Percentiles rank a stretch among this genome's conserved stretches.
Evolutionary conservation across 1,140 invertebrate species (phyloP).

Genomic region (Adelges cooleyi): DNA sequence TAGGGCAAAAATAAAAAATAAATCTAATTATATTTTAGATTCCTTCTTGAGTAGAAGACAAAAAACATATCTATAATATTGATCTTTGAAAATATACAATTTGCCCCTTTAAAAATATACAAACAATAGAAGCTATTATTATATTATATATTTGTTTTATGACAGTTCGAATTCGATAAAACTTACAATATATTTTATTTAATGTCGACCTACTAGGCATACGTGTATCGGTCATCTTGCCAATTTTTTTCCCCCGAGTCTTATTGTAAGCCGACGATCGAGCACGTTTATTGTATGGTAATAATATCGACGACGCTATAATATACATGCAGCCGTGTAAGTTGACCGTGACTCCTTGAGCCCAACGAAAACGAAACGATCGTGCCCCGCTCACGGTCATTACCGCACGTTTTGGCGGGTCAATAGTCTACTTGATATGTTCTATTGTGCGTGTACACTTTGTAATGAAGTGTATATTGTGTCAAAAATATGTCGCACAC

Average conservation of each 20-base stretch:
- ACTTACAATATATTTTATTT: too few relatives aligned
- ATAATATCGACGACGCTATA: background rate
- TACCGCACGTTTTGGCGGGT: conserved; percentile 27
- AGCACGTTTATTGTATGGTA: conserved; percentile 13
- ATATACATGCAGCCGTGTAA: background rate
- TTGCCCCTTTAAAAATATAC: too few relatives aligned
- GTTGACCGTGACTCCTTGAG: conserved; percentile 21
- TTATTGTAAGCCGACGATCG: background rate
- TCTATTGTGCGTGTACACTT: background rate
- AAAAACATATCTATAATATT: too few relatives aligned
- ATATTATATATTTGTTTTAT: too few relatives aligned
- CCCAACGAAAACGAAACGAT: conserved; percentile 25
- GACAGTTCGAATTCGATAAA: too few relatives aligned
- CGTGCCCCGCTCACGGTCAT: conserved; percentile 22
- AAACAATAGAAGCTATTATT: too few relatives aligned
- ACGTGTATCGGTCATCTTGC: too few relatives aligned
- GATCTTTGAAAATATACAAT: too few relatives aligned
- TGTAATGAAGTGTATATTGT: background rate
- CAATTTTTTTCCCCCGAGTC: background rate
- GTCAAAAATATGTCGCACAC: background rate
- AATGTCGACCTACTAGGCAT: too few relatives aligned
- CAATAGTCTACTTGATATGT: conserved; percentile 26
- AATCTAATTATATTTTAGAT: too few relatives aligned
- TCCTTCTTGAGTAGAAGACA: too few relatives aligned
- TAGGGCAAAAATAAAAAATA: too few relatives aligned